Conservation (phyloP, 2,113 vertebrate genomes). For the Perca fluviatilis region DNA sequence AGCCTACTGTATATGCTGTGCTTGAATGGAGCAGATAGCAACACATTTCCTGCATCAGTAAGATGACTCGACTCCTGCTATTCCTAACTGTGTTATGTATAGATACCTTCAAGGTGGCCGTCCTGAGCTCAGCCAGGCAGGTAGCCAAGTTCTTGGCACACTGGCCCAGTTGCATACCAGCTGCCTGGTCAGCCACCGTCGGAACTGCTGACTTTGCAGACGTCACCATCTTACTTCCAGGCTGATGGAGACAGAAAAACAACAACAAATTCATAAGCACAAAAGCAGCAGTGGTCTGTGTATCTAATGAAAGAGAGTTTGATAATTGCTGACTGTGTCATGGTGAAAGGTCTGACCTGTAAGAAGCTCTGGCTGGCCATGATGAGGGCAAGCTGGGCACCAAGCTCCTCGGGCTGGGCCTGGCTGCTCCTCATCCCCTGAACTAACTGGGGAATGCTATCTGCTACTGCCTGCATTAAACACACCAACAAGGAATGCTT, state of each 20-base stretch:
- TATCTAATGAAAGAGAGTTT: not conserved
- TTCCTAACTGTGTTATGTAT: not conserved
- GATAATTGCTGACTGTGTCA: not conserved
- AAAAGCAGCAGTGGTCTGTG: not conserved
- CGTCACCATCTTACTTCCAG: slow-evolving; percentile 97
- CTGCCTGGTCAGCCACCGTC: slow-evolving; percentile 95
- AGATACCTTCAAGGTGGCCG: slow-evolving; percentile 94
- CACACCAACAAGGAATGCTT: slow-evolving; percentile 7
- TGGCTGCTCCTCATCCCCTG: slow-evolving; percentile 97
- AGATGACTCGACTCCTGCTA: slow-evolving; percentile 22
- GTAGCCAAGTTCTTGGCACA: slow-evolving; percentile 98
- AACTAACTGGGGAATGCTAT: slow-evolving; percentile 96
- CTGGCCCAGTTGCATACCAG: slow-evolving; percentile 97
- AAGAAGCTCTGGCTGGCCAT: slow-evolving; percentile 98
- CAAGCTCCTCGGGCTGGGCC: slow-evolving; percentile 94
- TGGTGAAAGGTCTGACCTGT: slow-evolving; percentile 84
- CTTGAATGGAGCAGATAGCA: not conserved
- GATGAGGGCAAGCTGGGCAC: slow-evolving; percentile 94
- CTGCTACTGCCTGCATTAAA: slow-evolving; percentile 90
- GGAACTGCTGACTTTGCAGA: slow-evolving; percentile 97
- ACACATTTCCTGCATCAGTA: slow-evolving; percentile 18
- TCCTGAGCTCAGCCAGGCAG: slow-evolving; percentile 94
- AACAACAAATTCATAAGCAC: slow-evolving; percentile 15
- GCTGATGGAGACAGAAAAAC: slow-evolving; percentile 80
- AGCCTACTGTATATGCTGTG: not conserved